Base-by-base conservation (phyloP, 2,113 vertebrate species). In the Rhabdomys dilectus region DNA sequence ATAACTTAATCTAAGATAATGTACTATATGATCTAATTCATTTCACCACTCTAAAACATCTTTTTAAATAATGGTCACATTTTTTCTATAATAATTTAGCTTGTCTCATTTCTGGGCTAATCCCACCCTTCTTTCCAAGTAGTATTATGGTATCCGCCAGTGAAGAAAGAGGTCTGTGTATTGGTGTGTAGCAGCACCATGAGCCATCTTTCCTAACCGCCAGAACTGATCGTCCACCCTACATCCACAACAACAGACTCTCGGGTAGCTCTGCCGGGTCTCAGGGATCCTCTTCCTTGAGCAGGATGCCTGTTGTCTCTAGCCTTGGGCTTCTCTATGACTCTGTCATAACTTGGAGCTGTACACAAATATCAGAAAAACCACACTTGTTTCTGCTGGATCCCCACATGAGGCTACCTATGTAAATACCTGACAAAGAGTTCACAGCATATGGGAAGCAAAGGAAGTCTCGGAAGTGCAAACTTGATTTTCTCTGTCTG, bases 401-500 rank as follows among this genome's bases (percentile, higher is more conserved):
- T 58, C 56, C 29, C 51, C 68, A n/a, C 29, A 26, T 29, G 42
- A 16, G 36, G 29, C 17, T 76, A 68, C n/a, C 42, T 58, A 66
- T n/a, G 36, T 51, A 89, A 53, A 21, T 89, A 66, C 91, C 77
- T 39, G 89, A 89, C 64, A 60, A 93, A 81, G 93, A 22, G 19
- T 60, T 66, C 77, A 82, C 29, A 64, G 12, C 19, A 42, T 24
- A 31, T 53, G n/a, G 75, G 56, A 91, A 96, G 80, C 64, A 94
- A 91, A 76, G 45, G 39, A 87, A 36, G 53, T 60, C 82, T 81
- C n/a, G 24, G 42, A 86, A 91, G 48, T 36, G 19, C 5, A 70
- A 60, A 16, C 66, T 34, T 66, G 36, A 78, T 6, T 4, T 48
- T 85, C 81, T 96, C 73, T 42, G 7, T 82, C 84, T 73, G 36